A percentile compares a stretch with the other conserved stretches of the same genome.
phyloP scores from a whole-genome alignment of 2,113 vertebrate species.

The Hylia prasina region DNA sequence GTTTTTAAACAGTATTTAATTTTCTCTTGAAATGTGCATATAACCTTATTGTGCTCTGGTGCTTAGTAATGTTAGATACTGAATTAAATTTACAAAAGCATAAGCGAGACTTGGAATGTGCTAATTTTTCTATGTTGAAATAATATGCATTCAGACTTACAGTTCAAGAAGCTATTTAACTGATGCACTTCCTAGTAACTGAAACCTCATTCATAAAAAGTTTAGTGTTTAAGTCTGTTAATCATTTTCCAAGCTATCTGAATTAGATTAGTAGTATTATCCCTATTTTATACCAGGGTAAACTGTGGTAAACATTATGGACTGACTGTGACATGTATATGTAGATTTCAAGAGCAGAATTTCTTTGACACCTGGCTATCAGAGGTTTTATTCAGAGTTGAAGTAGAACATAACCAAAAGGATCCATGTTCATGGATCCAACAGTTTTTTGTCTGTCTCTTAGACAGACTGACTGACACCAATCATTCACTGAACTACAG shows the following conservation, averaged over 20 bases:
- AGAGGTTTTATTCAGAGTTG: not conserved
- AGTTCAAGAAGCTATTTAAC: not conserved
- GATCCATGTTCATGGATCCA: not conserved
- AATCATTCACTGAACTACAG: not conserved
- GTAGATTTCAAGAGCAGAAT: not conserved
- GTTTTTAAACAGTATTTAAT: not conserved
- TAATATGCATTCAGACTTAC: not conserved
- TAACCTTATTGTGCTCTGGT: not conserved
- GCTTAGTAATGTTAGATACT: not conserved
- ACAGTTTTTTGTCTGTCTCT: not conserved
- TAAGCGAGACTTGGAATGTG: not conserved
- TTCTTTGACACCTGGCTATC: not conserved
- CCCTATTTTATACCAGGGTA: not conserved
- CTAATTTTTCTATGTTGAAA: not conserved
- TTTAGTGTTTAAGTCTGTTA: not conserved
- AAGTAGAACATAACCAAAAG: not conserved
- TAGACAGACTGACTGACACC: not conserved
- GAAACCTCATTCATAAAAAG: not conserved
- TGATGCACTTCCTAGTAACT: not conserved
- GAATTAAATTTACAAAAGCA: not conserved
- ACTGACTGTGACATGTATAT: accelerated
- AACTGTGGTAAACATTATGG: not conserved
- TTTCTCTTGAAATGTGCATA: not conserved
- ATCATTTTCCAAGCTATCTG: not conserved
- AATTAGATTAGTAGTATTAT: not conserved